Evolutionary conservation across 2,888 invertebrate genomes (phyloP), one percentile per base, ranked within the genome.

Genomic region (Drosophila mercatorum): DNA sequence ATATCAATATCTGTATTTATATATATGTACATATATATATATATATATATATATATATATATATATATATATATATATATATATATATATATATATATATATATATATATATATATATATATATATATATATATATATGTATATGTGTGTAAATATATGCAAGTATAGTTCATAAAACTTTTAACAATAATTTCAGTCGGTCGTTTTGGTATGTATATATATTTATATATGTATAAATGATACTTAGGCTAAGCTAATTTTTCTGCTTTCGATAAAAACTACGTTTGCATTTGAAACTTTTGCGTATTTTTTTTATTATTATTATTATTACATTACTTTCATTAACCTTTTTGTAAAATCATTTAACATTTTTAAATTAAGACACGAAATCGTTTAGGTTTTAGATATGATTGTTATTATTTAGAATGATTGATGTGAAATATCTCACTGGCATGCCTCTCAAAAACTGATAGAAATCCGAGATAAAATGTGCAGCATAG

Each of bases 121-220:
- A 75, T 86, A 71, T 47, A 14, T 26, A 47, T 46, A 14, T 47
- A 28, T 47, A 28, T 28, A 14, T 28, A 28, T 28, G 14, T 80
- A 49, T 70, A 56, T 43, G 84, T 88, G 72, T 85, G 76, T 88
- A 72, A 83, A 69, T 81, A 40, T 75, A 62, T 86, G 83, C 88
- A 88, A 88, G 88, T 85, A 85, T 80, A 89, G 83, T 91, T 88
- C 81, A 79, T 82, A 84, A 82, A 91, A 88, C 88, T 84, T 90
- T 91, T 91, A 91, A 92, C 91, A 91, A 91, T 91, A 90, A 86
- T 85, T 90, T 90, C 91, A 88, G 92, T 91, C 92, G 90, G 87
- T 91, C 91, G 76, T 90, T 87, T 91, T 88, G 81, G 81, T 85
- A 83, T 89, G 74, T 87, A 87, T 80, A 78, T 85, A 84, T 82